Evolutionary conservation across 1,140 invertebrate species (phyloP), one percentile per base, ranked within the genome.

Genomic region (Goniozus legneri): DNA sequence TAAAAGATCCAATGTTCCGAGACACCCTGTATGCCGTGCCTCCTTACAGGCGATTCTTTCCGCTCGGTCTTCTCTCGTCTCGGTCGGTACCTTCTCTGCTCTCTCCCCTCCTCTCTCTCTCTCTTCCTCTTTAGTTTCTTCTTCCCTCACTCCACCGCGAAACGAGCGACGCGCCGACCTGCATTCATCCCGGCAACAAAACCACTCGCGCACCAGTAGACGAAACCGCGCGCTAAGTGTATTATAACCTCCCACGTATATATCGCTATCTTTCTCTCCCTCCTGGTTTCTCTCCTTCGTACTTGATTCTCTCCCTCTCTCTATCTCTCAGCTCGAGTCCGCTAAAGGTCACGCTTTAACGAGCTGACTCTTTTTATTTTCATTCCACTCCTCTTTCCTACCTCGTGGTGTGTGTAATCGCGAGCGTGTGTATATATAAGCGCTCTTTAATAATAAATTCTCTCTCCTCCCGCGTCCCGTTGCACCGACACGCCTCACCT

Each of bases 211-310:
- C 50, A 30, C 50, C 61, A 62, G 69, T 71, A 67, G 69, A 71
- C 66, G 63, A 70, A 69, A 70, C 63, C 60, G 60, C 67, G 64
- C 64, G 50, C 66, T 68, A 70, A 71, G 69, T 67, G 63, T 65
- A 71, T 71, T 71, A 69, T 64, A 67, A 69, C 66, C 70, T 73
- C 65, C 66, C 66, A 71, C 67, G 65, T 65, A 64, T 54, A 50
- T 60, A 50, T 64, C 60, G 60, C 55, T 70, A 12, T 22, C 32
- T 16, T 13, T 10, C 22, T 44, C 24, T n/a, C 13, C 18, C 42
- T 49, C 22, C 13, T 21, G 20, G 21, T 36, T 37, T 20, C 14
- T 24, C 37, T 24, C 43, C 19, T 22, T 34, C 31, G 27, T 19
- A 15, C 36, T 12, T 27, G 21, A 19, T 19, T 8, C 3, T 8